These are phyloP conservation scores for Mionectes olivaceus DNA, from an alignment of 2,797 vertebrate species.

Conservation along the genomic window DNA sequence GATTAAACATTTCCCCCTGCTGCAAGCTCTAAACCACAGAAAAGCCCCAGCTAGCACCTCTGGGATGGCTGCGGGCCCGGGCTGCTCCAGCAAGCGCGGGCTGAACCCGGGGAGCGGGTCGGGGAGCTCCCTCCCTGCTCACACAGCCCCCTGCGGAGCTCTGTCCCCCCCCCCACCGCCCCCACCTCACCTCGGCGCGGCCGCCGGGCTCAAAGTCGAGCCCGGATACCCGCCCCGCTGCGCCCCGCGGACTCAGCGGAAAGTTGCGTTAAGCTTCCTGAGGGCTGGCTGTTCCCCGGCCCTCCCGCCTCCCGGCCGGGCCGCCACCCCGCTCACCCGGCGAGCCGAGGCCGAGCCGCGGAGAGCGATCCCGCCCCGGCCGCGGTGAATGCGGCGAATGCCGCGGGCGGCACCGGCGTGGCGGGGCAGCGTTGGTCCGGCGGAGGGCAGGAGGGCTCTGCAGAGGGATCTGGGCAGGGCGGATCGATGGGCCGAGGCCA, in stretches of 20 bases:
- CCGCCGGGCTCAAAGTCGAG: neutral
- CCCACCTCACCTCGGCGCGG: neutral
- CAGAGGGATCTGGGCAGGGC: neutral
- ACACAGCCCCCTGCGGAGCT: no score
- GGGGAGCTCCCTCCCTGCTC: neutral
- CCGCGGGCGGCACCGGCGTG: no score
- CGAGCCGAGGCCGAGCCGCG: neutral
- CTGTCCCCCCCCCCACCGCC: neutral
- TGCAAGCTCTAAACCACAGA: accelerated
- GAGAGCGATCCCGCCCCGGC: accelerated
- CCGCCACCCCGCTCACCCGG: neutral
- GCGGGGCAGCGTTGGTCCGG: neutral
- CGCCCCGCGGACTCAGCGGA: neutral
- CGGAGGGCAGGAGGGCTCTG: neutral
- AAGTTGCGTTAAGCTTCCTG: conserved; percentile 55
- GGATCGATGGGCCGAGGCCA: neutral
- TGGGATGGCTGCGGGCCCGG: neutral
- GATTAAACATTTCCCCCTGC: accelerated
- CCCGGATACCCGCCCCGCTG: neutral
- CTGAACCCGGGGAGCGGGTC: accelerated
- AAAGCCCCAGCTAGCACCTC: accelerated
- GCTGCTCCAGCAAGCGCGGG: neutral
- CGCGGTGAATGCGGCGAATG: neutral
- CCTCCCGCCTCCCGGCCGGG: neutral
- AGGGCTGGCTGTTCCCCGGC: neutral